Evolutionary conservation across 2,113 vertebrate species (phyloP), one percentile per base, ranked within the genome.

Genomic region (Larimichthys crocea): DNA sequence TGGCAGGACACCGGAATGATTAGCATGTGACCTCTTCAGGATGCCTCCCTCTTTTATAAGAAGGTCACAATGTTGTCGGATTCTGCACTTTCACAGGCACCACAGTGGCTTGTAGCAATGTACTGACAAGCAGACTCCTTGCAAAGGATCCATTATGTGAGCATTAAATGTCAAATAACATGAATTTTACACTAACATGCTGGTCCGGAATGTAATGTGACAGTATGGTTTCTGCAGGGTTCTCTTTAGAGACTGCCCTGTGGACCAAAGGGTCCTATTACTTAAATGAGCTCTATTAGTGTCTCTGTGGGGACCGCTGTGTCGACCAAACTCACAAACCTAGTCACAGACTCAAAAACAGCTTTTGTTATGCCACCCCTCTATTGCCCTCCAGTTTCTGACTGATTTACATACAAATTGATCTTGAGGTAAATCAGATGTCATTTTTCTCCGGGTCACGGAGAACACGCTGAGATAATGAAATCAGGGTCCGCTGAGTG

Each of bases 391-490:
- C 85, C 91, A 87, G 89, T 93, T 90, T 90, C 88, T 91, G 49
- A 80, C 93, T 95, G 93, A 95, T 95, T 95, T 95, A 94, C 95
- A 95, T 95, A 95, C 95, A 95, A 95, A 95, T 95, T 95, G 94
- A 95, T 95, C 93, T 95, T 93, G 94, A 94, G 94, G 93, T 95
- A 95, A 95, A 95, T 95, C 94, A 95, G 95, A 95, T 94, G 94
- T 95, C 93, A 94, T 93, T 94, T 95, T 94, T 93, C 89, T 90
- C 84, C 63, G 84, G 94, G 94, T 95, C 94, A 94, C 81, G 19
- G 88, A 81, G 92, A 95, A 94, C 94, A 94, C 57, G 91, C 89
- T 84, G 92, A 94, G 94, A 95, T 95, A 95, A 95, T 95, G 95
- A 95, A 95, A 94, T 92, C 91, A 87, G 87, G 91, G 89, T 92